Evolutionary conservation across 2,797 vertebrate genomes (phyloP).

Genomic region (Hoplostethus atlanticus): DNA sequence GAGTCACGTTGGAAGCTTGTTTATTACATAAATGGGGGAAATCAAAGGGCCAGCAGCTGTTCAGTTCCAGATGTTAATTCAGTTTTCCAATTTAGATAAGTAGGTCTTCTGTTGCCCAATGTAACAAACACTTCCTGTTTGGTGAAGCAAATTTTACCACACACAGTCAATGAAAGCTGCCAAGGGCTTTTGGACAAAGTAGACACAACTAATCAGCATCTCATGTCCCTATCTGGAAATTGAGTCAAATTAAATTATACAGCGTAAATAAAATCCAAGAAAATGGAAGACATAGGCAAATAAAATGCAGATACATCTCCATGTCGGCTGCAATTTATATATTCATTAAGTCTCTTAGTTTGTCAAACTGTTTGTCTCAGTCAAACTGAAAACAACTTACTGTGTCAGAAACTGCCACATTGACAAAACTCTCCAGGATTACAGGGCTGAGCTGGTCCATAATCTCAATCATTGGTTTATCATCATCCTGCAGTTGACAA

Average conservation of each 20-base stretch:
- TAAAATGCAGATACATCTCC: not conserved
- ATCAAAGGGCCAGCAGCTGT: constrained; percentile 37
- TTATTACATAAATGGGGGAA: constrained; percentile 31
- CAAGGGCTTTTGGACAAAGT: not conserved
- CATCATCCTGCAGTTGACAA: constrained; percentile 88
- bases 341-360: no score
- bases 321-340: not conserved
- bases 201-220: not conserved
- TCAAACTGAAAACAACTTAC: constrained; percentile 79
- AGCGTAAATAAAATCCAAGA: not conserved
- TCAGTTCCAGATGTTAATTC: constrained; percentile 46
- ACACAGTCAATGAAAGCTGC: constrained; percentile 15
- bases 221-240: constrained; percentile 11
- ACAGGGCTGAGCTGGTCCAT: constrained; percentile 96
- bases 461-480: constrained; percentile 97
- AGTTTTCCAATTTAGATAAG: constrained; percentile 25
- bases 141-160: constrained; percentile 1
- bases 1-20: constrained; percentile 5
- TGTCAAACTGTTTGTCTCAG: not conserved
- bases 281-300: not conserved
- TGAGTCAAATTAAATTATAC: not conserved
- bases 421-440: constrained; percentile 95
- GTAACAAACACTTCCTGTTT: not conserved
- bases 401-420: constrained; percentile 93
- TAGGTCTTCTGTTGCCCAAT: not conserved